Evolutionary conservation across 2,888 invertebrate genomes (phyloP).

Genomic region (Plusia festucae): DNA sequence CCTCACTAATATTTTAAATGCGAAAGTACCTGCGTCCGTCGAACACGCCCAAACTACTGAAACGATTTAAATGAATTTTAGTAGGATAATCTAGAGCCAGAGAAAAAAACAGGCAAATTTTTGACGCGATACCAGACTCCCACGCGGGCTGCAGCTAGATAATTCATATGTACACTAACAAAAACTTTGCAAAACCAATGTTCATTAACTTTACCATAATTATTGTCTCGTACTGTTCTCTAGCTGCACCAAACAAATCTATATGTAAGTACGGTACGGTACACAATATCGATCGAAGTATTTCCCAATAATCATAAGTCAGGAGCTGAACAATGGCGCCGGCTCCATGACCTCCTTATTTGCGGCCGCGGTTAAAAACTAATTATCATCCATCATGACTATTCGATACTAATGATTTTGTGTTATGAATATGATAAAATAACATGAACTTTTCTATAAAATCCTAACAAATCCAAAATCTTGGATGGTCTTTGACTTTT

Average conservation of each 20-base stretch:
- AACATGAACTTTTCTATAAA: not conserved
- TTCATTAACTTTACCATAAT: not conserved
- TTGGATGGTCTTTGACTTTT: too few relatives aligned
- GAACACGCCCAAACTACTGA: too few relatives aligned
- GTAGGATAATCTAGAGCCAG: too few relatives aligned
- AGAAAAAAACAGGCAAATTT: too few relatives aligned
- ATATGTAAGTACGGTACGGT: not conserved
- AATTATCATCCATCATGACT: slow-evolving; percentile 57
- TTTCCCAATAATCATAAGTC: slow-evolving; percentile 58
- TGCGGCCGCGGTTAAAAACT: slow-evolving; percentile 60
- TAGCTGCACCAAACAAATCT: not conserved
- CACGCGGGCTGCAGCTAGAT: too few relatives aligned
- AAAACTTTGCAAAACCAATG: not conserved
- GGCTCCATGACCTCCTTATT: slow-evolving; percentile 58
- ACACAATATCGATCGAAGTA: slow-evolving; percentile 23
- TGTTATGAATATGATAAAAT: slow-evolving; percentile 25
- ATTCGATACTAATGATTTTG: slow-evolving; percentile 46
- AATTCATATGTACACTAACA: too few relatives aligned
- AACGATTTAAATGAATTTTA: too few relatives aligned
- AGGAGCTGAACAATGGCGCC: slow-evolving; percentile 56
- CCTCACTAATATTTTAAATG: too few relatives aligned
- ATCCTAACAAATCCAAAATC: not conserved
- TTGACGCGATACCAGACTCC: too few relatives aligned
- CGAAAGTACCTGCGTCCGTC: too few relatives aligned
- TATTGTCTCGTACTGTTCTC: not conserved